A percentile compares a stretch with the other conserved stretches of the same genome.
phyloP scores from a whole-genome alignment of 2,888 invertebrate genomes.

The Panopea generosa region DNA sequence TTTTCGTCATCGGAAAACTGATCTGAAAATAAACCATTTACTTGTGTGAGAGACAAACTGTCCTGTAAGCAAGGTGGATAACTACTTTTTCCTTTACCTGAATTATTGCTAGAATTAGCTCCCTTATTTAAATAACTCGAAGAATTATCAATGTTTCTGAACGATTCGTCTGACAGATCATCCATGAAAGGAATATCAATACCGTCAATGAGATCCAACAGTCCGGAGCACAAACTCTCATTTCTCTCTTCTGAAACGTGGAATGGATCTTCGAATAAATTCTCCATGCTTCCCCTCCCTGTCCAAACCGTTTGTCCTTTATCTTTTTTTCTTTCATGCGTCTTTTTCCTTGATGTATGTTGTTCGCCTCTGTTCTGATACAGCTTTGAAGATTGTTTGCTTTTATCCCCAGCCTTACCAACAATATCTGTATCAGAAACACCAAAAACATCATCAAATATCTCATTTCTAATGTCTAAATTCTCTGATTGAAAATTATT shows the following conservation, averaged over 20 bases:
- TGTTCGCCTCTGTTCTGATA: neutral
- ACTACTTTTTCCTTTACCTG: too few species aligned
- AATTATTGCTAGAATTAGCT: neutral
- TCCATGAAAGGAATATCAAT: conserved; percentile 20
- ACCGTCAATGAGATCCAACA: conserved; percentile 31
- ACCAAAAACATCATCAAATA: conserved; percentile 15
- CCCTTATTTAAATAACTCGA: neutral
- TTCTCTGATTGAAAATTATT: too few species aligned
- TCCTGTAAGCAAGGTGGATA: too few species aligned
- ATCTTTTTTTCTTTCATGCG: neutral
- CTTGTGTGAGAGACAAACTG: too few species aligned
- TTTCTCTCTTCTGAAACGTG: conserved; percentile 18
- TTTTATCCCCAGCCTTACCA: neutral
- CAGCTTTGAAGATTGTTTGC: neutral
- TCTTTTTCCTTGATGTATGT: neutral
- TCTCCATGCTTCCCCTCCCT: conserved; percentile 23
- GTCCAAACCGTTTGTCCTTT: neutral
- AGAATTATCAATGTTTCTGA: neutral
- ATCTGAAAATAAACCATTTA: too few species aligned
- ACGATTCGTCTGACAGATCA: neutral
- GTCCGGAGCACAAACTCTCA: conserved; percentile 27
- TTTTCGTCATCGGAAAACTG: too few species aligned
- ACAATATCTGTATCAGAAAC: neutral
- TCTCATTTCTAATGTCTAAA: too few species aligned
- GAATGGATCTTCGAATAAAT: conserved; percentile 37